Conservation (phyloP, 2,888 invertebrate species). For the Pheosia tremula region DNA sequence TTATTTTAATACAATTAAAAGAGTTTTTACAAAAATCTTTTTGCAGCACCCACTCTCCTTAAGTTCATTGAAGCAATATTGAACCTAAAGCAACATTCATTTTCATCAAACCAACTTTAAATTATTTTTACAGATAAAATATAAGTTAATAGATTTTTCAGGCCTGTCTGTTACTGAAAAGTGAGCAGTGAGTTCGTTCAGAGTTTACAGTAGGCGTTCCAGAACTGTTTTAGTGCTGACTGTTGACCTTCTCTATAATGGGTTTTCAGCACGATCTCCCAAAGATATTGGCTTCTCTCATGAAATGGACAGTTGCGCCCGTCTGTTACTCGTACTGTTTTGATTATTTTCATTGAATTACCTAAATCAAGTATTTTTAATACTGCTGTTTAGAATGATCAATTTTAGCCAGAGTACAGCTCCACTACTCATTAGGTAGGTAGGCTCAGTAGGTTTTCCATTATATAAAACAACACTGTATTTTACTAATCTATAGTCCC, state of each 20-base stretch:
- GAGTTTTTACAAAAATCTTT: background rate
- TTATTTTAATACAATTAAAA: background rate
- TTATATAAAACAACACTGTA: too few species aligned
- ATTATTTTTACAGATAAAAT: background rate
- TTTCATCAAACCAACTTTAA: background rate
- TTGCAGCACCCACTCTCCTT: background rate
- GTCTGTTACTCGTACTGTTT: too few species aligned
- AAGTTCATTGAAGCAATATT: background rate
- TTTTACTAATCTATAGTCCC: too few species aligned
- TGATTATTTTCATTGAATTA: too few species aligned
- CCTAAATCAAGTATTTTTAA: too few species aligned
- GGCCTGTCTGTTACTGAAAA: background rate
- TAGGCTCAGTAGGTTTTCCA: too few species aligned
- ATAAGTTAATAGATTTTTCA: background rate
- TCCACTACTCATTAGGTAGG: too few species aligned
- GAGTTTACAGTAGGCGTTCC: conserved; percentile 18
- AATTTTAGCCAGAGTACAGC: too few species aligned
- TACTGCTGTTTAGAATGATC: too few species aligned
- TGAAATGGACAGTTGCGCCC: too few species aligned
- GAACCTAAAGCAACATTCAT: background rate
- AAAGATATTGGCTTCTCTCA: conserved; percentile 26
- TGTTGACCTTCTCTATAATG: conserved; percentile 39
- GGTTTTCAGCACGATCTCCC: conserved; percentile 24
- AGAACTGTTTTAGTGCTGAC: conserved; percentile 29
- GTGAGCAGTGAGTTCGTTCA: background rate